Evolutionary conservation across 1,140 invertebrate species (phyloP).

Genomic region (Drosophila albomicans): DNA sequence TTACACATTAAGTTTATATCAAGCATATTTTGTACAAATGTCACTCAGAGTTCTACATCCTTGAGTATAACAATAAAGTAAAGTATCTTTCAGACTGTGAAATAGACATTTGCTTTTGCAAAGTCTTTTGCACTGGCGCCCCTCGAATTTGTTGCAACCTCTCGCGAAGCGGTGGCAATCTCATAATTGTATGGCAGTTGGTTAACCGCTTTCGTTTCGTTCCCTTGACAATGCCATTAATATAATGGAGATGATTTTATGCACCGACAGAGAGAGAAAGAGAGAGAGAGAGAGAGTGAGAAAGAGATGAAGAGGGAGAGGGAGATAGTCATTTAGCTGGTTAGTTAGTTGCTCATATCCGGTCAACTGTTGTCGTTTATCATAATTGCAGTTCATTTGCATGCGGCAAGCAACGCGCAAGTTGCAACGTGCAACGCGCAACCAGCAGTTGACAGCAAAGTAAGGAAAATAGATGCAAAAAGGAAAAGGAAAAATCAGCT

Average conservation of each 20-base stretch:
- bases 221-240: conserved; percentile 46
- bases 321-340: conserved; percentile 40
- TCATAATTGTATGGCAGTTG: conserved; percentile 31
- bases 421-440: neutral
- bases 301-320: neutral
- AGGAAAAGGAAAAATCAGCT: conserved; percentile 59
- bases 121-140: neutral
- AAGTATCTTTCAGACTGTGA: neutral
- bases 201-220: neutral
- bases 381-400: conserved; percentile 84
- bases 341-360: conserved; percentile 77
- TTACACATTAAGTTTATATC: too few relatives aligned
- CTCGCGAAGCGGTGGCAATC: conserved; percentile 1
- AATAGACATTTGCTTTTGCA: neutral
- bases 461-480: conserved; percentile 35
- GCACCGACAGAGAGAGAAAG: neutral
- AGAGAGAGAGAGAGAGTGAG: neutral
- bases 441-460: conserved; percentile 31
- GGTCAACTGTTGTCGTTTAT: conserved; percentile 84
- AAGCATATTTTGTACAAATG: too few relatives aligned
- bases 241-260: conserved; percentile 63
- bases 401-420: conserved; percentile 50
- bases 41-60: too few relatives aligned
- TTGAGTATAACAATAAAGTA: neutral
- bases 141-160: neutral